Evolutionary conservation across 2,113 vertebrate genomes (phyloP), one percentile per base, ranked within the genome.

Genomic region (Rhipidura dahli): DNA sequence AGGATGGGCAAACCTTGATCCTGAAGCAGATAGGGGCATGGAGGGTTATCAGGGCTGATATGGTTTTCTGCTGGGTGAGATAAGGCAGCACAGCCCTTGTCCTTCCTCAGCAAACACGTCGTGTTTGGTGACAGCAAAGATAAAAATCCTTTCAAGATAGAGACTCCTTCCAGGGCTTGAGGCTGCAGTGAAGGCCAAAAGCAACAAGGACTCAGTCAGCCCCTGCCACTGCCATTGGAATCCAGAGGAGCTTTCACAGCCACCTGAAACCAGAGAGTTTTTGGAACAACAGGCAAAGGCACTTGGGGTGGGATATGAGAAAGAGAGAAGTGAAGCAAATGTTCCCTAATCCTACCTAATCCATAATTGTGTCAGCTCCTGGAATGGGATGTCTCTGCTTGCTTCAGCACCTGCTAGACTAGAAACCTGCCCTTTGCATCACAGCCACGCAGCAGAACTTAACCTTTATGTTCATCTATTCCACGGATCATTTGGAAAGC

Each of bases 381-480:
- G 88, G 80, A 89, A 82, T 57, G 60, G 90, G 90, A 79, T 63
- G 50, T 84, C 87, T 89, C 89, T 53, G 42, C 89, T 84, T 83
- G 80, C 71, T 92, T 64, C 95, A 93, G 85, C 91, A 94, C 68
- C 72, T 95, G 83, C 86, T 89, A 9, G 60, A 83, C 53, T 76
- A 85, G 90, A 96, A 97, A 96, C 47, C 69, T 94, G 87, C 94
- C 96, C 94, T 97, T 95, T 94, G 66, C 89, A 60, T 53, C 56
- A 8, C 59, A 93, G 88, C 70, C 77, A 69, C 1, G 57, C 70
- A 94, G 84, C 70, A 83, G 44, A 86, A 80, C 79, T 92, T 65
- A 90, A 95, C 96, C 95, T 97, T 97, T 94, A 49, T 31, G 26
- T 86, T 92, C 92, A 76, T 90, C 77, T 91, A 82, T 86, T 95